Evolutionary conservation across 2,113 vertebrate species (phyloP).

Genomic region (Coptodon rendalli): DNA sequence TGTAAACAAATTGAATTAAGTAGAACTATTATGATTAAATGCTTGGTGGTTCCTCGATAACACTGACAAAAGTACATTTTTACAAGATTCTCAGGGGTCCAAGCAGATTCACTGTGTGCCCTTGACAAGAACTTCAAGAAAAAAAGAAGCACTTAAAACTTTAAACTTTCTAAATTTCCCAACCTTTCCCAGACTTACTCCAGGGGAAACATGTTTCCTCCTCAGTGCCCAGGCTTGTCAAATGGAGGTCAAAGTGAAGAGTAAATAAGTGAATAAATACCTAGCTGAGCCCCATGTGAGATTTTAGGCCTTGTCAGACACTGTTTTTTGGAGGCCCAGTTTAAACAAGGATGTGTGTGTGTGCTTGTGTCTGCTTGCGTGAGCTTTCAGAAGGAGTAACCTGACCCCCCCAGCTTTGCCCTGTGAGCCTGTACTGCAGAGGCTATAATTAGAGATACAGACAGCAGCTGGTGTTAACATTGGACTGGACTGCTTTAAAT

Average conservation of each 20-base stretch:
- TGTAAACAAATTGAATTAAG: neutral
- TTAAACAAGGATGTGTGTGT: neutral
- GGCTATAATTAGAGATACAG: slow-evolving; percentile 63
- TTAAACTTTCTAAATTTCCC: neutral
- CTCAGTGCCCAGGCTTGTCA: neutral
- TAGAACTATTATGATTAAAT: neutral
- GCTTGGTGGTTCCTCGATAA: neutral
- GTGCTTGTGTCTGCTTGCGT: neutral
- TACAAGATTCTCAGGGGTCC: neutral
- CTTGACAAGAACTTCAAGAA: neutral
- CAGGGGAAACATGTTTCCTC: neutral
- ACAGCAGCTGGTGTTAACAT: slow-evolving; percentile 59
- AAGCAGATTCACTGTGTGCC: neutral
- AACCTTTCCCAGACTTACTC: neutral
- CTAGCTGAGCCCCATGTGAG: neutral
- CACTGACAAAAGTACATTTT: neutral
- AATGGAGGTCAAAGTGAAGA: slow-evolving; percentile 4
- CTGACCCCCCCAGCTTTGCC: slow-evolving; percentile 52
- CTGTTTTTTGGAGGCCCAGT: slow-evolving; percentile 19
- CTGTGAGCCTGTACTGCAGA: slow-evolving; percentile 47
- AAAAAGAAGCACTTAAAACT: neutral
- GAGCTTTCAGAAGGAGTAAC: slow-evolving; percentile 45
- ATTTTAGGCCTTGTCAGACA: slow-evolving; percentile 27
- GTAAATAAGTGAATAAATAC: slow-evolving; percentile 44
- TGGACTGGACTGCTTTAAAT: slow-evolving; percentile 43